Percentiles rank a stretch among this genome's conserved stretches.
Conservation (phyloP, 2,888 invertebrate species). For the Nasonovia ribisnigri region DNA sequence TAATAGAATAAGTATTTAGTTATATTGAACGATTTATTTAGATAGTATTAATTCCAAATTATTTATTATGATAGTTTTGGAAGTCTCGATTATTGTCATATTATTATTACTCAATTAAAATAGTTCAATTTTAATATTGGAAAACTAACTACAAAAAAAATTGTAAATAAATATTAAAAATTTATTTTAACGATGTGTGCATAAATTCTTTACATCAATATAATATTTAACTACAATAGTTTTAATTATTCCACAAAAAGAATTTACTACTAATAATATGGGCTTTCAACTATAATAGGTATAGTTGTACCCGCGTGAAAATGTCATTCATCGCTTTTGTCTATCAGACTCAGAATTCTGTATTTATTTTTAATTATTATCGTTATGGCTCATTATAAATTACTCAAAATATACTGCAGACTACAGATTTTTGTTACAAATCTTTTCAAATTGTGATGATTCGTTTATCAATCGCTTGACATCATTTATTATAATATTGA, state of each 20-base stretch:
- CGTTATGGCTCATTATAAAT: neutral
- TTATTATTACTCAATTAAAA: neutral
- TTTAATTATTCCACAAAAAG: neutral
- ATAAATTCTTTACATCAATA: neutral
- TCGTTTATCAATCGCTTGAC: neutral
- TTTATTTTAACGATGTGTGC: neutral
- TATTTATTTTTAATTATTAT: neutral
- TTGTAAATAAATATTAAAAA: no score
- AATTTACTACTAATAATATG: neutral
- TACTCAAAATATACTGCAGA: neutral
- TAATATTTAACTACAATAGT: neutral
- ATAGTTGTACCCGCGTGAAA: neutral
- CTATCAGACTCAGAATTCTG: neutral
- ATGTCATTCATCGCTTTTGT: neutral
- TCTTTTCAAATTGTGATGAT: neutral
- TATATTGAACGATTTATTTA: neutral
- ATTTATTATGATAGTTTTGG: neutral
- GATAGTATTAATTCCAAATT: neutral
- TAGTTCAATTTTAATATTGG: neutral
- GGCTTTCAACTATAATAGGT: neutral
- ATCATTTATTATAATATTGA: neutral
- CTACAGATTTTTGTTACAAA: neutral
- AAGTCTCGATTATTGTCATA: neutral
- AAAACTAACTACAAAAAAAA: neutral
- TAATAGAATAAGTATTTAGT: neutral